phyloP scores from a whole-genome alignment of 2,113 vertebrate genomes.

The Cyanoderma ruficeps region DNA sequence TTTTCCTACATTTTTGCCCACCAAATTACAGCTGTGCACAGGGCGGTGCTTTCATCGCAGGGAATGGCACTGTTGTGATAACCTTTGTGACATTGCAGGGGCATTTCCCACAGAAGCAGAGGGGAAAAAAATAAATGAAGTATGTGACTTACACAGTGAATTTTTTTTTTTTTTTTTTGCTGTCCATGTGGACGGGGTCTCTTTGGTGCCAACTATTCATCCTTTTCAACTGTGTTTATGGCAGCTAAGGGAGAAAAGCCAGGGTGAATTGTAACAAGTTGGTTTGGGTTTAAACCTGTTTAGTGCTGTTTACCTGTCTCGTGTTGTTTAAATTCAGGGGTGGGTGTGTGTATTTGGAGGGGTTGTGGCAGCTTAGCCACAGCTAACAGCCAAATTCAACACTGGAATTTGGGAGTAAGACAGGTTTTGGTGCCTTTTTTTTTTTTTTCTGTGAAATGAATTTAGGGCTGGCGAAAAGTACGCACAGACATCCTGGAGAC shows the following conservation, averaged over 20 bases:
- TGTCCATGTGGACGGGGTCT: not conserved
- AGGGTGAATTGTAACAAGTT: not conserved
- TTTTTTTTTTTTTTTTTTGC: not conserved
- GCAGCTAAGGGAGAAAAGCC: not conserved
- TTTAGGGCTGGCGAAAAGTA: not conserved
- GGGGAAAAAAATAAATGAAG: not conserved
- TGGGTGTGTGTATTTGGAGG: not conserved
- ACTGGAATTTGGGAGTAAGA: not conserved
- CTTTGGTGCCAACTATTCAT: not conserved
- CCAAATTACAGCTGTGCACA: not conserved
- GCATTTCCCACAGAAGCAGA: not conserved
- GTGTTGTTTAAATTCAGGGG: constrained; percentile 34
- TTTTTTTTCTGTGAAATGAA: constrained; percentile 35
- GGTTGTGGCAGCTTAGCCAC: not conserved
- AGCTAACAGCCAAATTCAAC: constrained; percentile 41
- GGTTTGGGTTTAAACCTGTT: not conserved
- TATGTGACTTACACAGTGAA: not conserved
- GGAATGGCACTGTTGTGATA: not conserved
- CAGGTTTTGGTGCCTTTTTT: not conserved
- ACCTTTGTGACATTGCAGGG: not conserved
- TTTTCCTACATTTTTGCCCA: not conserved
- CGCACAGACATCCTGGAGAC: not conserved
- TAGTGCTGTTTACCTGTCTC: constrained; percentile 19
- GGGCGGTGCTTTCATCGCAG: not conserved
- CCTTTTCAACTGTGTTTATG: not conserved